A percentile compares a stretch with the other conserved stretches of the same genome.
phyloP scores from a whole-genome alignment of 2,113 vertebrate species.

The Spheniscus mendiculus region DNA sequence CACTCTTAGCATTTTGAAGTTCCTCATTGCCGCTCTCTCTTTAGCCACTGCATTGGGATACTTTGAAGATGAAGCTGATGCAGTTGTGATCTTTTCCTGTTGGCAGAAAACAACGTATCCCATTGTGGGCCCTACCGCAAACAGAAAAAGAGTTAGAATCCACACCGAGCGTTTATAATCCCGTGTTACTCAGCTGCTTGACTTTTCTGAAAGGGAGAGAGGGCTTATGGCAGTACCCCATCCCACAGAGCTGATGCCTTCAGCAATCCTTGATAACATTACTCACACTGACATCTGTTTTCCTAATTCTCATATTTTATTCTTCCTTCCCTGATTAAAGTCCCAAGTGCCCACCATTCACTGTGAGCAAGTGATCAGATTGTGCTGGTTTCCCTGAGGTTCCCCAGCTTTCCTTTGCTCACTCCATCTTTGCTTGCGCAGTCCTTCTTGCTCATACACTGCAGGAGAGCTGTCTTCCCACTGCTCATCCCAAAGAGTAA shows the following conservation, averaged over 20 bases:
- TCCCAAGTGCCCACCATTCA: background rate
- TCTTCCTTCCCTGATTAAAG: background rate
- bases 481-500: background rate
- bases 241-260: background rate
- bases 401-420: background rate
- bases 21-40: background rate
- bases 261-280: background rate
- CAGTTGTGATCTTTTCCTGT: background rate
- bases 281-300: background rate
- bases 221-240: background rate
- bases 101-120: background rate
- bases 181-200: background rate
- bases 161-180: background rate
- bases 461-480: background rate
- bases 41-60: background rate
- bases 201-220: background rate
- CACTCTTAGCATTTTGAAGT: background rate
- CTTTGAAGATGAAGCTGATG: background rate
- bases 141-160: background rate
- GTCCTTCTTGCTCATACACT: background rate
- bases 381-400: background rate
- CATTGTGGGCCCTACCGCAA: background rate
- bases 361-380: background rate
- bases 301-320: background rate
- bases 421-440: background rate